Base-by-base conservation (phyloP, 1,140 invertebrate genomes). In the Himalopsyche phryganea region DNA sequence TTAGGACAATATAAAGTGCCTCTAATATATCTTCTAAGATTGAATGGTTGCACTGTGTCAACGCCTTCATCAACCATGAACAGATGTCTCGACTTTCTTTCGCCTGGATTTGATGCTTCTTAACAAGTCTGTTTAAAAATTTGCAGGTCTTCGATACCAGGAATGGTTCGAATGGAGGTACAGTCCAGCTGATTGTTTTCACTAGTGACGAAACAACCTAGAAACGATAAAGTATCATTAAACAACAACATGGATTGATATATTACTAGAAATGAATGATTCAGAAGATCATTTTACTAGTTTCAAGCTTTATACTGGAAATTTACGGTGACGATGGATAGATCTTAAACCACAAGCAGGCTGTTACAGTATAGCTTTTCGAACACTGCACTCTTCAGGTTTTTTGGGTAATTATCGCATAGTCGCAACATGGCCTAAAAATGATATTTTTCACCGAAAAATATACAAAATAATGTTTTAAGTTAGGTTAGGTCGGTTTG, bases 61-160 rank as follows among this genome's bases (percentile, higher is more conserved):
- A 20, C 1, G 46, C 38, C 32, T 58, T 54, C 40, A 63, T 47
- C 6, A 63, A 28, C 55, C 55, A 63, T 14, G 11, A 17, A 13
- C 45, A 48, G 5, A 55, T 5, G 11, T 35, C 15, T 3, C 36
- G 11, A 1, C 13, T 41, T 13, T 55, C 52, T 2, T 38, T 32
- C 17, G n/a, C 14, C 3, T 19, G 20, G 2, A 50, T 41, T 19
- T 50, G 51, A 14, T 50, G 49, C 15, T 40, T 48, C 28, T 49
- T 58, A 5, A 50, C 13, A 7, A 58, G 5, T 7, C 48, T 17
- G 19, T 19, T 36, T n/a, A 62, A 36, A 0, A 52, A 32, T 50
- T 63, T 63, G 36, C 61, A 63, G 11, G 18, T 54, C 33, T 58
- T 55, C 28, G 56, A 50, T 2, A 58, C 56, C 11, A 58, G 13